Percentiles rank a stretch among this genome's conserved stretches.
These are phyloP conservation scores for Drosophila sp. DNA, from an alignment of 1,140 invertebrate genomes.

Conservation along the genomic window DNA sequence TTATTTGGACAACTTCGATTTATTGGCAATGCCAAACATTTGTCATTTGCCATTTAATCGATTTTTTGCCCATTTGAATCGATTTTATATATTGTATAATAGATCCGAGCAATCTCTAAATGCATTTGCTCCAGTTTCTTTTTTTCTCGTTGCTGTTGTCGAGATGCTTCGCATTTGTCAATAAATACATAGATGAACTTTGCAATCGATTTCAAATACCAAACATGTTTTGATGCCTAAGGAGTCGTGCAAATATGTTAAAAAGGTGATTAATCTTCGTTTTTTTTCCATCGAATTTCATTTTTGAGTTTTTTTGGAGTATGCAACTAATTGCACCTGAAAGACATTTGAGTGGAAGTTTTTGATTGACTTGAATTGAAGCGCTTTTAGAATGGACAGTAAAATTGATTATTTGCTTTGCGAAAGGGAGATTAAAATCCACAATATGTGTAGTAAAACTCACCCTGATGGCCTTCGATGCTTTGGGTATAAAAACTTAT, in stretches of 20 bases:
- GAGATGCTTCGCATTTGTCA: conserved; percentile 8
- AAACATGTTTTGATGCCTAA: conserved; percentile 11
- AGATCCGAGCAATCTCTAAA: conserved; percentile 3
- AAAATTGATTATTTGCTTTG: not conserved
- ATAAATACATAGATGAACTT: conserved; percentile 5
- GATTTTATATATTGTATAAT: conserved; percentile 7
- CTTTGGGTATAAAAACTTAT: not conserved
- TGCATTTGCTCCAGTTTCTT: conserved; percentile 2
- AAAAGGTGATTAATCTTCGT: conserved; percentile 8
- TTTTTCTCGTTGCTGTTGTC: not conserved
- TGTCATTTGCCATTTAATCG: conserved; percentile 13
- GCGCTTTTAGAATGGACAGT: conserved; percentile 4
- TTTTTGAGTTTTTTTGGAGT: not conserved
- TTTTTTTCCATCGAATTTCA: not conserved
- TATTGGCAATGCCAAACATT: conserved; percentile 13
- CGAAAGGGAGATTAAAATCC: not conserved
- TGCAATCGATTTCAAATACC: conserved; percentile 9
- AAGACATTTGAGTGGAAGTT: not conserved
- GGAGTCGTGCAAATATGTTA: conserved; percentile 12
- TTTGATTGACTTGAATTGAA: conserved; percentile 11
- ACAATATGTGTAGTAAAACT: not conserved
- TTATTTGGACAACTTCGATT: conserved; percentile 11
- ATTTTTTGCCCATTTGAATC: conserved; percentile 2
- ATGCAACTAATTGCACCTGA: conserved; percentile 3
- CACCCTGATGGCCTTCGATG: not conserved